Percentiles rank a stretch among this genome's conserved stretches.
Evolutionary conservation across 2,797 vertebrate species (phyloP).

Genomic region (Denticeps clupeoides): DNA sequence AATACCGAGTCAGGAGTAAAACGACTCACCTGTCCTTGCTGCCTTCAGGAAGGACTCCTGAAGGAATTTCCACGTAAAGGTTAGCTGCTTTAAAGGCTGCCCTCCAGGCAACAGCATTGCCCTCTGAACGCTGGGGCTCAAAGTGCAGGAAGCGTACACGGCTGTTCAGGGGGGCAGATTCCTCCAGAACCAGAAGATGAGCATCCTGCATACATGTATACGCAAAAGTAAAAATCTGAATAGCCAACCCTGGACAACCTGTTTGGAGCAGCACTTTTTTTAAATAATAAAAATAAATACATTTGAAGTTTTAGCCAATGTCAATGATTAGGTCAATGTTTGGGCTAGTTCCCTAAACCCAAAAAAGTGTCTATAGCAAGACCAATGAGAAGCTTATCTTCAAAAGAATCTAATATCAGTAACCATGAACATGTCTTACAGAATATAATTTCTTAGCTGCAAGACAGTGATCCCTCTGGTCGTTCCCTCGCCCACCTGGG

Average conservation of each 20-base stretch:
- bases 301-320: too few species aligned
- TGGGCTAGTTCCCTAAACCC: too few species aligned
- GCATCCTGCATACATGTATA: constrained; percentile 63
- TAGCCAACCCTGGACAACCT: neutral
- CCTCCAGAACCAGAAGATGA: constrained; percentile 94
- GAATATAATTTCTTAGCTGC: constrained; percentile 94
- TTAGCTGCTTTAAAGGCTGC: constrained; percentile 75
- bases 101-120: constrained; percentile 79
- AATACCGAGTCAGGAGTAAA: neutral
- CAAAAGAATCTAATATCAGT: too few species aligned
- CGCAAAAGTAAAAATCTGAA: rapidly evolving
- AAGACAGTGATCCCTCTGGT: constrained; percentile 99
- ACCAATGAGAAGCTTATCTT: too few species aligned
- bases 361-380: too few species aligned
- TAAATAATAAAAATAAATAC: too few species aligned
- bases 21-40: constrained; percentile 84
- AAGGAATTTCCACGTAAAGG: constrained; percentile 87
- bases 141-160: constrained; percentile 83
- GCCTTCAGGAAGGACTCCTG: constrained; percentile 84
- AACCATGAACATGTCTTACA: constrained; percentile 54
- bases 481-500: constrained; percentile 99
- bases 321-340: too few species aligned
- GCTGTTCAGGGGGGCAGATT: constrained; percentile 58
- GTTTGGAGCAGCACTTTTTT: too few species aligned
- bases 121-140: constrained; percentile 76